Percentiles rank a stretch among this genome's conserved stretches.
These are phyloP conservation scores for Calyptommatus sinebrachiatus DNA, from an alignment of 2,113 vertebrate genomes.

Conservation along the genomic window DNA sequence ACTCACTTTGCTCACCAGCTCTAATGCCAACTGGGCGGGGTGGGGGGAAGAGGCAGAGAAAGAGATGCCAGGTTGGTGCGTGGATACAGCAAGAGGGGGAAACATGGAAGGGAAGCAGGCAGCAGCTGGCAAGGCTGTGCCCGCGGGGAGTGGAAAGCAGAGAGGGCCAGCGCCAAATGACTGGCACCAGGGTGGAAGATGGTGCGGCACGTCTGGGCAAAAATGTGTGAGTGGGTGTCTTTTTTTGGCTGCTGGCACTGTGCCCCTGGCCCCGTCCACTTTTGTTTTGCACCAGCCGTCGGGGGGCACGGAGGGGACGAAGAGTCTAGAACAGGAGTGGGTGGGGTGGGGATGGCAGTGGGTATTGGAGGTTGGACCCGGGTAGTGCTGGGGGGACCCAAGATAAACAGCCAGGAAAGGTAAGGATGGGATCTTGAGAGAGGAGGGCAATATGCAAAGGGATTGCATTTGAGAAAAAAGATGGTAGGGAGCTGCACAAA, in stretches of 20 bases:
- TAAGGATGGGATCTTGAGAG: neutral
- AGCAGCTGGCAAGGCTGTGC: constrained; percentile 30
- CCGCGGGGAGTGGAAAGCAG: constrained; percentile 9
- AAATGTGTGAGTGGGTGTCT: neutral
- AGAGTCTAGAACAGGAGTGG: too few species aligned
- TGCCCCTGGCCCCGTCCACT: constrained; percentile 58
- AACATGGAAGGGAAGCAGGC: neutral
- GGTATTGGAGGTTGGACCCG: neutral
- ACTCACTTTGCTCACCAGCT: constrained; percentile 22
- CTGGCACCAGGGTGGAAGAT: constrained; percentile 29
- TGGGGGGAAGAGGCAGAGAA: constrained; percentile 46
- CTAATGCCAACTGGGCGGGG: constrained; percentile 31
- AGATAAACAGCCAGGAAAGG: neutral
- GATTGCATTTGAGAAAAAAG: neutral
- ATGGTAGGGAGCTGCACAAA: neutral
- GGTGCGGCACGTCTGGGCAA: neutral
- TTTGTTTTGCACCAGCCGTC: constrained; percentile 56
- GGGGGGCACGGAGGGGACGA: constrained; percentile 43
- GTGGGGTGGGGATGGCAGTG: neutral
- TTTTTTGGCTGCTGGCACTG: constrained; percentile 18
- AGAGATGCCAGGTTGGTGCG: constrained; percentile 55
- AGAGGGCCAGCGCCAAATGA: constrained; percentile 10
- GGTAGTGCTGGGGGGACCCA: neutral
- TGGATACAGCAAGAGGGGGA: neutral
- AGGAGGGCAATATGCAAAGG: too few species aligned